A percentile compares a stretch with the other conserved stretches of the same genome.
Conservation (phyloP, 64 coral and sea anemone species). For the Platygyra sinensis region DNA sequence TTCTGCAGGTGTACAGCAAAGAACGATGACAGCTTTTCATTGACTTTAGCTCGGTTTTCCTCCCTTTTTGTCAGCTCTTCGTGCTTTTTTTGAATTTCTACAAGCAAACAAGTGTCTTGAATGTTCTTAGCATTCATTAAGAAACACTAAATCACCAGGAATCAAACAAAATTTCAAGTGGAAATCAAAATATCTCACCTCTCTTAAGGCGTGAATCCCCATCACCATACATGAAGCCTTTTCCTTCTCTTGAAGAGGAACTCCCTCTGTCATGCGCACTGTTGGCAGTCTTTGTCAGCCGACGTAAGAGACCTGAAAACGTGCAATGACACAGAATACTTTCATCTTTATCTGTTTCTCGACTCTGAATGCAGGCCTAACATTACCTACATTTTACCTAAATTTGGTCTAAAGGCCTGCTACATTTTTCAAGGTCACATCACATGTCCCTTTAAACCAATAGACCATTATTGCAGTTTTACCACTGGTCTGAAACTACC, state of each 20-base stretch:
- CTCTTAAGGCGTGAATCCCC: constrained; percentile 21
- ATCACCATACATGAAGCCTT: background rate
- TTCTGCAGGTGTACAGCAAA: constrained; percentile 59
- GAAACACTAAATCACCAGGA: too few relatives aligned
- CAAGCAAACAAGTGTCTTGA: background rate
- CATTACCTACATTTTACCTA: too few relatives aligned
- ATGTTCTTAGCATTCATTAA: too few relatives aligned
- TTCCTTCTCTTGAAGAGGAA: constrained; percentile 15
- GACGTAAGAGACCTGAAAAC: background rate
- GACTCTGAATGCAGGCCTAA: too few relatives aligned
- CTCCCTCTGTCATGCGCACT: background rate
- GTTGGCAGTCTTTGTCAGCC: background rate
- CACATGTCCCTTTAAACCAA: too few relatives aligned
- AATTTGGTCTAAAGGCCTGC: too few relatives aligned
- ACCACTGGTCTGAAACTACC: too few relatives aligned
- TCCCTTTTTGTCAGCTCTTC: constrained; percentile 36
- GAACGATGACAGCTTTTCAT: constrained; percentile 26
- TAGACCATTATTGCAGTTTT: too few relatives aligned
- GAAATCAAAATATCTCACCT: background rate
- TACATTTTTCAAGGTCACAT: too few relatives aligned
- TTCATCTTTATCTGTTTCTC: too few relatives aligned
- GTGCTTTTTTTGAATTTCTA: constrained; percentile 41
- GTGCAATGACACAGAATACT: too few relatives aligned
- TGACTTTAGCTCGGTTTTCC: background rate
- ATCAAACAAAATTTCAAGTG: too few relatives aligned